Conservation (phyloP, 2,888 invertebrate species). For the Drosophila incognita region DNA sequence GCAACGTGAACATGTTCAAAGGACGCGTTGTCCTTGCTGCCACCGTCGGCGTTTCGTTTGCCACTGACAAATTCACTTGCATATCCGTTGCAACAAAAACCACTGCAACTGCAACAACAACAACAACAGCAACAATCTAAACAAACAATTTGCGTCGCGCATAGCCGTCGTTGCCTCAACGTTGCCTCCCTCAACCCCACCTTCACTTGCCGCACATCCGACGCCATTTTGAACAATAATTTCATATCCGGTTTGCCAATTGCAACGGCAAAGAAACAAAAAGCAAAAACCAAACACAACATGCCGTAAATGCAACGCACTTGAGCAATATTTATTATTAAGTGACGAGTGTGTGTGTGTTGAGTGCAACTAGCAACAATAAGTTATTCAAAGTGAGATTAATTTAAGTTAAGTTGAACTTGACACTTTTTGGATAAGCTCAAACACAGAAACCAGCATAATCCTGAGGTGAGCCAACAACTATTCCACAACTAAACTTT, state of each 20-base stretch:
- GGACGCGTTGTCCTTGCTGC: conserved; percentile 42
- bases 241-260: conserved; percentile 61
- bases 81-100: conserved; percentile 65
- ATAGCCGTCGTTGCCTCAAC: conserved; percentile 31
- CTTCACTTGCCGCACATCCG: conserved; percentile 65
- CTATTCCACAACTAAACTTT: not conserved
- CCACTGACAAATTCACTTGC: conserved; percentile 72
- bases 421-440: conserved; percentile 62
- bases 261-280: conserved; percentile 32
- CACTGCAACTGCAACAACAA: conserved; percentile 19
- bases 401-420: not conserved
- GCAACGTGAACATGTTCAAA: conserved; percentile 37
- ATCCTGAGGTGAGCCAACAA: conserved; percentile 68
- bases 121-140: conserved; percentile 24
- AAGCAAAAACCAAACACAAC: conserved; percentile 20
- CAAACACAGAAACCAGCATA: conserved; percentile 62
- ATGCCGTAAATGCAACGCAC: conserved; percentile 23
- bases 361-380: not conserved
- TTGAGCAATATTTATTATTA: conserved; percentile 33
- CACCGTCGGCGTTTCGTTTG: conserved; percentile 53
- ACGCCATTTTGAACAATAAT: conserved; percentile 72
- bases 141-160: conserved; percentile 63
- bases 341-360: conserved; percentile 25
- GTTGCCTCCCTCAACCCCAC: not conserved
- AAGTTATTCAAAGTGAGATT: conserved; percentile 5